A percentile compares a stretch with the other conserved stretches of the same genome.
These are phyloP conservation scores for Gymnocheta viridis DNA, from an alignment of 2,888 invertebrate genomes.

Conservation along the genomic window DNA sequence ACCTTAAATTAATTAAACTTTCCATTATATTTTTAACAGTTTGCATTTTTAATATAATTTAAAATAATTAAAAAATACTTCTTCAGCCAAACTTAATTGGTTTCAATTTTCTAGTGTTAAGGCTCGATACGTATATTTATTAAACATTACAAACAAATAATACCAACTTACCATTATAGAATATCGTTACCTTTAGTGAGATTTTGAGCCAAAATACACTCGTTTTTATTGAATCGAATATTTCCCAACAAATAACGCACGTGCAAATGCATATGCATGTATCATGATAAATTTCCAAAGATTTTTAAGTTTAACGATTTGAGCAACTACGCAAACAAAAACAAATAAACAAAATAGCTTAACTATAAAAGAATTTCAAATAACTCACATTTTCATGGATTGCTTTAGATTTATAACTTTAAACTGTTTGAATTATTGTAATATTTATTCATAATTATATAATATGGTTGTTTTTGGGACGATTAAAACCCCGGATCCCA, in stretches of 20 bases:
- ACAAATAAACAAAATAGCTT: background rate
- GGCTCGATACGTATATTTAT: no score
- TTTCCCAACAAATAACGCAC: background rate
- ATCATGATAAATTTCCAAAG: background rate
- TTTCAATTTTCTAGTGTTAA: no score
- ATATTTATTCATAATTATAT: background rate
- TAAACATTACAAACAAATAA: no score
- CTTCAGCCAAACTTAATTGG: no score
- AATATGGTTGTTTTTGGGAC: background rate
- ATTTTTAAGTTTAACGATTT: background rate
- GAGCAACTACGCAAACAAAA: background rate
- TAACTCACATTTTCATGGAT: constrained; percentile 1
- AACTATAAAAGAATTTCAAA: background rate
- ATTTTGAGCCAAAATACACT: background rate
- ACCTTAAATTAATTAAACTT: no score
- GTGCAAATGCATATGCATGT: background rate
- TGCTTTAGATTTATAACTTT: background rate
- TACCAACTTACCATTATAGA: background rate
- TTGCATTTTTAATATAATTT: no score
- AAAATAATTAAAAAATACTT: no score
- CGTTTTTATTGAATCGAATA: background rate
- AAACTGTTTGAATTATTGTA: background rate
- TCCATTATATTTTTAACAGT: no score
- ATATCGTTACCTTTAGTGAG: background rate
- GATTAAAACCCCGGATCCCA: constrained; percentile 94